A percentile compares a stretch with the other conserved stretches of the same genome.
Conservation (phyloP, 1,140 invertebrate species). For the Sinella curviseta region DNA sequence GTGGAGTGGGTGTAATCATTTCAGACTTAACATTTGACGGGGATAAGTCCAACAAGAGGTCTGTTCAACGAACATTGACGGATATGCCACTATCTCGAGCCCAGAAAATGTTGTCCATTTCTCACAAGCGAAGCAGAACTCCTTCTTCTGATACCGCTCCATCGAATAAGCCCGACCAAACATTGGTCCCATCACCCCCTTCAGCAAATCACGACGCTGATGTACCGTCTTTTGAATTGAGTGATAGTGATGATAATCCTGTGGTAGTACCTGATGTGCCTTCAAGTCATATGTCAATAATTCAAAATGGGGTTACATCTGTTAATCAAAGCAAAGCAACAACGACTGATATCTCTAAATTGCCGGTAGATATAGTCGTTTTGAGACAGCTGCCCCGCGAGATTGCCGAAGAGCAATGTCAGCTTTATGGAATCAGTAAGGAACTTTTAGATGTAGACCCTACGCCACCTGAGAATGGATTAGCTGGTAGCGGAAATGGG, state of each 20-base stretch:
- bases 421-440: not conserved
- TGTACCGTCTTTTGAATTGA: too few species aligned
- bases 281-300: too few species aligned
- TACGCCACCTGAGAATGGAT: not conserved
- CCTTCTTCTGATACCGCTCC: not conserved
- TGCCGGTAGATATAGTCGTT: slow-evolving; percentile 23
- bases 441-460: not conserved
- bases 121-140: not conserved
- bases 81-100: not conserved
- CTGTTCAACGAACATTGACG: slow-evolving; percentile 1
- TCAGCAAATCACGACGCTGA: too few species aligned
- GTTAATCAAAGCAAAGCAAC: not conserved
- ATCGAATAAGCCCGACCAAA: too few species aligned
- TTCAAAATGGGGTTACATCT: too few species aligned
- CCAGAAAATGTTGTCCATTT: not conserved
- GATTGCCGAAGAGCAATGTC: slow-evolving; percentile 21
- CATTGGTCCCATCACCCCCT: too few species aligned
- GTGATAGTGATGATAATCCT: not conserved
- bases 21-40: slow-evolving; percentile 28
- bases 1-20: slow-evolving; percentile 30
- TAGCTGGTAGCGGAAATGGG: not conserved
- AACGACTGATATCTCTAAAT: not conserved
- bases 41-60: slow-evolving; percentile 1
- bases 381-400: slow-evolving; percentile 16
- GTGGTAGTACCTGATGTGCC: not conserved